These are phyloP conservation scores for Stenodema calcarata DNA, from an alignment of 2,888 invertebrate genomes.

Conservation along the genomic window DNA sequence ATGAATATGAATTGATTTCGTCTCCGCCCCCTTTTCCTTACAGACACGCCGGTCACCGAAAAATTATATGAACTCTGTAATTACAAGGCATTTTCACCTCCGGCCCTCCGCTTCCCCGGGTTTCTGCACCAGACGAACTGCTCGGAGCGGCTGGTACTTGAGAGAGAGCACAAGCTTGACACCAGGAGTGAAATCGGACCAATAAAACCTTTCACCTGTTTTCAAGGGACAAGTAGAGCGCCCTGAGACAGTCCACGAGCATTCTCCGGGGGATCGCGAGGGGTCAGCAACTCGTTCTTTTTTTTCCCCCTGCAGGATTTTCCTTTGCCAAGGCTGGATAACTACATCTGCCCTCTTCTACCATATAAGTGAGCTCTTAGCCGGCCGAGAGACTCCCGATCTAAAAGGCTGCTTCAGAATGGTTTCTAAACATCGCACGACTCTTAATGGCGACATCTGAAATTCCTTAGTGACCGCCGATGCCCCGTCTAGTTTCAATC, in stretches of 20 bases:
- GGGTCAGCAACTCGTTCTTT: conserved; percentile 24
- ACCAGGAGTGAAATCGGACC: conserved; percentile 31
- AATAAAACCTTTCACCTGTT: conserved; percentile 47
- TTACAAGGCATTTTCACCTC: not conserved
- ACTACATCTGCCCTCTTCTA: conserved; percentile 35
- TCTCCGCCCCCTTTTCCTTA: not conserved
- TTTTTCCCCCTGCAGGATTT: not conserved
- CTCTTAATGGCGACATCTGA: conserved; percentile 9
- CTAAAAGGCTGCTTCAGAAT: not conserved
- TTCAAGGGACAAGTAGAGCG: conserved; percentile 36
- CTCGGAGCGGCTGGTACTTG: not conserved
- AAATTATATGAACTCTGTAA: not conserved
- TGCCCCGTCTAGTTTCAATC: not conserved
- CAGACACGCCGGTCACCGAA: not conserved
- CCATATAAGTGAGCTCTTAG: conserved; percentile 43
- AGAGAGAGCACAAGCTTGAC: conserved; percentile 24
- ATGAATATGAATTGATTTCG: conserved; percentile 12
- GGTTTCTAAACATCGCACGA: not conserved
- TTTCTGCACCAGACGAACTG: not conserved
- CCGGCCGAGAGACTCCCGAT: not conserved
- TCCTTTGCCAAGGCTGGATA: not conserved
- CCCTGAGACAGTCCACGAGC: conserved; percentile 11
- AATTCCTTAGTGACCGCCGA: not conserved
- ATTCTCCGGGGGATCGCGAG: not conserved
- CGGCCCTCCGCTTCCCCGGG: not conserved